phyloP scores from a whole-genome alignment of 2,113 vertebrate species.

The Garra rufa region DNA sequence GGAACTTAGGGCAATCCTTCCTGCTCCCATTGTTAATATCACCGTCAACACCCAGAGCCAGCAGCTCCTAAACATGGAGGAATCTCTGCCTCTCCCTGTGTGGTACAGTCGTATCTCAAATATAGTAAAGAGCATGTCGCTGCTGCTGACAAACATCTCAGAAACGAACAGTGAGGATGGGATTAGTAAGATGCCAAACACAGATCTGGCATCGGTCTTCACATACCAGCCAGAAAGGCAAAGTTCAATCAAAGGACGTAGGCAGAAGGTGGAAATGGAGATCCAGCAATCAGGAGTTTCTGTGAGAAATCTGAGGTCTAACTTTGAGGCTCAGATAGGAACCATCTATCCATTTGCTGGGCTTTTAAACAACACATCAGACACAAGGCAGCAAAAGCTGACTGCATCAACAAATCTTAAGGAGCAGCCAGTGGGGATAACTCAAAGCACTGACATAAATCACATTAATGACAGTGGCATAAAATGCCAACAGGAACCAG shows the following conservation, averaged over 20 bases:
- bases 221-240: conserved; percentile 65
- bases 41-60: conserved; percentile 82
- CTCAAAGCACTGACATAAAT: conserved; percentile 41
- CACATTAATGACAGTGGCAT: conserved; percentile 65
- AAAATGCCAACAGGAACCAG: conserved; percentile 60
- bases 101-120: conserved; percentile 86
- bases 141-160: conserved; percentile 73
- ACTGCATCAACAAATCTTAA: conserved; percentile 2
- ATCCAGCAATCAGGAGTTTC: conserved; percentile 88
- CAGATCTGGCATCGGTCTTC: conserved; percentile 72
- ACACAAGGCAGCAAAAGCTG: conserved; percentile 13
- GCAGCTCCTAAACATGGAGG: conserved; percentile 62
- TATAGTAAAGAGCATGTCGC: conserved; percentile 84
- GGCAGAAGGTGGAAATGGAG: conserved; percentile 81
- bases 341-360: conserved; percentile 73
- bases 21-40: conserved; percentile 84
- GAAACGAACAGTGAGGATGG: conserved; percentile 22
- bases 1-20: conserved; percentile 84
- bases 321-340: conserved; percentile 81
- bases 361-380: conserved; percentile 53
- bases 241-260: conserved; percentile 55
- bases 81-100: conserved; percentile 72
- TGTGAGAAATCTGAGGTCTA: conserved; percentile 80
- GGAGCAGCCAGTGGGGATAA: neutral
- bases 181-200: conserved; percentile 67